Evolutionary conservation across 2,888 invertebrate genomes (phyloP).

Genomic region (Nephrotoma appendiculata): DNA sequence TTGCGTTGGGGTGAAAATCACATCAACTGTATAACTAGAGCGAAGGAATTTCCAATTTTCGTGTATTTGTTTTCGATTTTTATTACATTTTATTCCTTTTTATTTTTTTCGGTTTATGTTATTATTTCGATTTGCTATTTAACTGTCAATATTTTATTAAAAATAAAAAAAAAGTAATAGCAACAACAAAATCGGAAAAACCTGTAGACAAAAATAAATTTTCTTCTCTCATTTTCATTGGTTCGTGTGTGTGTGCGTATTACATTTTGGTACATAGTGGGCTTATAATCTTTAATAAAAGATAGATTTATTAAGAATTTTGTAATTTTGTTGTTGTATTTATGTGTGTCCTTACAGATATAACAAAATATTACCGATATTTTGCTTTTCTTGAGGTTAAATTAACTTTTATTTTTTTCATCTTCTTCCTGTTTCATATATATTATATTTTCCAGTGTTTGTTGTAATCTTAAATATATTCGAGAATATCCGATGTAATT

Average conservation of each 20-base stretch:
- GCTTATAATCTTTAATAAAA: background rate
- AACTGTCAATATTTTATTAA: background rate
- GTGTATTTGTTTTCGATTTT: background rate
- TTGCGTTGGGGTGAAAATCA: background rate
- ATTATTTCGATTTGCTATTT: background rate
- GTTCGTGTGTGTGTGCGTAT: background rate
- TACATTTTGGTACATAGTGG: background rate
- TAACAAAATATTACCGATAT: background rate
- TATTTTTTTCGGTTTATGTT: background rate
- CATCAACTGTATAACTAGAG: background rate
- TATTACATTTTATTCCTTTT: background rate
- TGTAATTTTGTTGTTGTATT: background rate
- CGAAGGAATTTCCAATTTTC: background rate
- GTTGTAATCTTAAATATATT: background rate
- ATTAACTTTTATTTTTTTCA: background rate
- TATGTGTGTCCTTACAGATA: background rate
- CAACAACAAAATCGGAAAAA: background rate
- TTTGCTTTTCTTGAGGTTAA: background rate
- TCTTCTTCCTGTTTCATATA: background rate
- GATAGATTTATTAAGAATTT: background rate
- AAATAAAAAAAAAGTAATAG: background rate
- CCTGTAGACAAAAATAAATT: background rate
- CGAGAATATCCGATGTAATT: background rate
- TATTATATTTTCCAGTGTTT: background rate
- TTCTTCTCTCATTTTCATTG: background rate